A percentile compares a stretch with the other conserved stretches of the same genome.
Evolutionary conservation across 2,888 invertebrate species (phyloP).

Genomic region (Acrocyrtus sp.): DNA sequence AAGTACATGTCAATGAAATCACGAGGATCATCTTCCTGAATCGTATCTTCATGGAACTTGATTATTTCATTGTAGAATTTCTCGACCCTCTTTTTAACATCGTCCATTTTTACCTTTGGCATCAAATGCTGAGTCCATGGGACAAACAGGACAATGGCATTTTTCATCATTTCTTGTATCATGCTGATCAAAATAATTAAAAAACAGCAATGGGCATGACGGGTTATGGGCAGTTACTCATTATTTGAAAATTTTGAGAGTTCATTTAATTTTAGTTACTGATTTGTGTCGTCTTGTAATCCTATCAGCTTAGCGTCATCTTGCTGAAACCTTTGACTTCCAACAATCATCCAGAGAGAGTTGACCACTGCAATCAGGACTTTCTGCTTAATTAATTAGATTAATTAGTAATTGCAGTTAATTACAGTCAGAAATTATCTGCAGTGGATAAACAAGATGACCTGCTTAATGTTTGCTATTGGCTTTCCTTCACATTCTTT

Average conservation of each 20-base stretch:
- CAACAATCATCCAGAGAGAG: constrained; percentile 20
- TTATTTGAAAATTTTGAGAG: too few species aligned
- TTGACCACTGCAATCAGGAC: constrained; percentile 29
- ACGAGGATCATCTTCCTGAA: constrained; percentile 5
- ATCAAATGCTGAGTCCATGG: constrained; percentile 30
- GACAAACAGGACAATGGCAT: constrained; percentile 5
- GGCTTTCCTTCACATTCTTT: neutral
- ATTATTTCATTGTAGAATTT: constrained; percentile 14
- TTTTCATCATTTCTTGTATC: constrained; percentile 13
- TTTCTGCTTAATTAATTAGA: too few species aligned
- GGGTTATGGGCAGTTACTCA: too few species aligned
- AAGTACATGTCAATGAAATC: constrained; percentile 26
- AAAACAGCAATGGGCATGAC: too few species aligned
- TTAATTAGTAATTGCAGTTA: too few species aligned
- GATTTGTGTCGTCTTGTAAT: constrained; percentile 7
- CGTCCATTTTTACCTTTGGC: neutral
- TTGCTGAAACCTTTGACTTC: constrained; percentile 14
- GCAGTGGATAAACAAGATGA: too few species aligned
- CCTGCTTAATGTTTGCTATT: neutral
- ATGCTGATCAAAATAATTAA: too few species aligned
- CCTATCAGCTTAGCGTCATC: constrained; percentile 29
- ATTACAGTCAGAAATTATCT: too few species aligned
- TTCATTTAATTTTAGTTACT: neutral
- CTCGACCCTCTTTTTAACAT: neutral
- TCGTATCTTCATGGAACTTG: constrained; percentile 8